phyloP scores from a whole-genome alignment of 2,888 invertebrate genomes.

The Cepaea hortensis region DNA sequence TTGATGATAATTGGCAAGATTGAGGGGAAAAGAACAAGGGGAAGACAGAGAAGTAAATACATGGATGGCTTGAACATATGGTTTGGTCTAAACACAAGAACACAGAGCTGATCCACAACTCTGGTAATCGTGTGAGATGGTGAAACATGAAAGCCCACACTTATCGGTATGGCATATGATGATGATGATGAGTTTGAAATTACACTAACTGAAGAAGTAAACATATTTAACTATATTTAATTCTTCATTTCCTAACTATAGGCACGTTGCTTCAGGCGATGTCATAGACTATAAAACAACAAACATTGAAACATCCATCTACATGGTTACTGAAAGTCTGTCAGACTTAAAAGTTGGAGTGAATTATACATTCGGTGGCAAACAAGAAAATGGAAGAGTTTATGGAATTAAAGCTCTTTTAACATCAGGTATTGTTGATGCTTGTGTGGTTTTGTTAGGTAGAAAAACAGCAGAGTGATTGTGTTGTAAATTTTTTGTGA shows the following conservation, averaged over 20 bases:
- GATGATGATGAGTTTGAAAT: too few species aligned
- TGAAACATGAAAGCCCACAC: too few species aligned
- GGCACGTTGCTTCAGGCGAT: constrained; percentile 14
- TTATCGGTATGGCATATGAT: too few species aligned
- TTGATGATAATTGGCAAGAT: too few species aligned
- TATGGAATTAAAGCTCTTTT: constrained; percentile 21
- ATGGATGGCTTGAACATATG: too few species aligned
- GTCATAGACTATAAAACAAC: constrained; percentile 27
- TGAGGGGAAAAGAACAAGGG: too few species aligned
- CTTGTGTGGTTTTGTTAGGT: not conserved
- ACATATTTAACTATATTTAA: not conserved
- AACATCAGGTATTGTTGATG: not conserved
- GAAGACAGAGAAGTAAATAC: too few species aligned
- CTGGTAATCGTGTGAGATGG: too few species aligned
- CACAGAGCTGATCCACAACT: too few species aligned
- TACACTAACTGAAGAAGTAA: not conserved
- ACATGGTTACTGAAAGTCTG: not conserved
- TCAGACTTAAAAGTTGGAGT: not conserved
- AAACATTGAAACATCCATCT: not conserved
- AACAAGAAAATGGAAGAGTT: not conserved
- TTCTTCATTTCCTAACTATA: not conserved
- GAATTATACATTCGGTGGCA: not conserved
- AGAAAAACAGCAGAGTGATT: not conserved
- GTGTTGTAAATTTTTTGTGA: not conserved
- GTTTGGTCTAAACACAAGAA: too few species aligned